phyloP scores from a whole-genome alignment of 37 sponge, comb jelly and placozoan genomes.

The Corticium candelabrum region DNA sequence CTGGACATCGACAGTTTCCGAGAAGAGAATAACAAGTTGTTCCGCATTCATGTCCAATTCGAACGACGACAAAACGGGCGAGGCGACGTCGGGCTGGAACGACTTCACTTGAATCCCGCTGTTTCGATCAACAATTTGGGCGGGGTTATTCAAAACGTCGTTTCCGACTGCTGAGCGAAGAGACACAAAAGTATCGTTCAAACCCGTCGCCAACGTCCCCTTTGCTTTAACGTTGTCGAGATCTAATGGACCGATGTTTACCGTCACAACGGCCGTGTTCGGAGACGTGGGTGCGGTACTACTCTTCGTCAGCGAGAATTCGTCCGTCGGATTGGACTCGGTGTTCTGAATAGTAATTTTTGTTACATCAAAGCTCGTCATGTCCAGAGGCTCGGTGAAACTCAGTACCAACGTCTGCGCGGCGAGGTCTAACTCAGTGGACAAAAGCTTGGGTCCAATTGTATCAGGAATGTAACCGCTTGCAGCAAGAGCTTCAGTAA shows the following conservation, averaged over 20 bases:
- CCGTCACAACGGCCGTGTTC: conserved; percentile 33
- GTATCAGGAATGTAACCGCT: background rate
- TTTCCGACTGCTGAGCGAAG: conserved; percentile 40
- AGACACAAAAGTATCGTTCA: conserved; percentile 70
- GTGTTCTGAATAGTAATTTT: background rate
- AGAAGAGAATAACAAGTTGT: conserved; percentile 52
- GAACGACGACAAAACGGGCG: conserved; percentile 42
- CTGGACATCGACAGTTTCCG: conserved; percentile 51
- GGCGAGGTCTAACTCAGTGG: conserved; percentile 48
- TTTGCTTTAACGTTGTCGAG: conserved; percentile 43
- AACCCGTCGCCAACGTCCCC: conserved; percentile 40
- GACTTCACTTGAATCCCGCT: conserved; percentile 40
- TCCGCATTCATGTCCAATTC: conserved; percentile 58
- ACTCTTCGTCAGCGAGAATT: background rate
- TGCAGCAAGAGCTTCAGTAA: background rate
- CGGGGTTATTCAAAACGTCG: conserved; percentile 16
- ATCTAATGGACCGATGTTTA: conserved; percentile 41
- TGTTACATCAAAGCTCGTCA: background rate
- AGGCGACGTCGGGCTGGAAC: conserved; percentile 28
- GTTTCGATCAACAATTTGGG: background rate
- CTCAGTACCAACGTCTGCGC: conserved; percentile 40
- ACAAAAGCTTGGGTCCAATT: conserved; percentile 49
- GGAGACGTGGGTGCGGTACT: conserved; percentile 15
- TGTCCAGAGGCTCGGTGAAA: conserved; percentile 71
- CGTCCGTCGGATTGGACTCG: background rate